phyloP scores from a whole-genome alignment of 2,888 invertebrate species.

The Dioctria rufipes region DNA sequence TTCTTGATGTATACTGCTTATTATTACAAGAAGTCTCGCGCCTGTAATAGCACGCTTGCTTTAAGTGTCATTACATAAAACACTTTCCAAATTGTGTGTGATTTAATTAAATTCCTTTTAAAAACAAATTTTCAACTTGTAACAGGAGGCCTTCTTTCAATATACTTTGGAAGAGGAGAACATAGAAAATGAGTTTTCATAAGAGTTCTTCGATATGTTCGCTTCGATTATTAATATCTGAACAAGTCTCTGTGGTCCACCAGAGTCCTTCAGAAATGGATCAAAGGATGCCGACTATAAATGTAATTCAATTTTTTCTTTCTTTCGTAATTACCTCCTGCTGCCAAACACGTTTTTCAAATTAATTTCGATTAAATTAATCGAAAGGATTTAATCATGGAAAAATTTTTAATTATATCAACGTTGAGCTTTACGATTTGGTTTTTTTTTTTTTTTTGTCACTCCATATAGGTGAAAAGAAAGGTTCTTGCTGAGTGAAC shows the following conservation, averaged over 20 bases:
- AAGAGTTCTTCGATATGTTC: conserved; percentile 2
- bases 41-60: no score
- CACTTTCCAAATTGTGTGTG: no score
- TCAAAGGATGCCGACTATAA: conserved; percentile 2
- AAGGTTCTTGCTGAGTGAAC: background rate
- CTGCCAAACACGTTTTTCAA: conserved; percentile 30
- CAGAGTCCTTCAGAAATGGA: background rate
- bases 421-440: no score
- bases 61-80: no score
- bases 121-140: no score
- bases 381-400: conserved; percentile 18
- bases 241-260: background rate
- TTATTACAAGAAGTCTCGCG: no score
- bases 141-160: no score
- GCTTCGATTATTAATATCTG: background rate
- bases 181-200: background rate
- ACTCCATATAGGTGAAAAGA: background rate
- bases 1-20: no score
- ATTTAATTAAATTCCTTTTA: no score
- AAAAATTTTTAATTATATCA: conserved; percentile 11
- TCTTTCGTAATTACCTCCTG: conserved; percentile 17
- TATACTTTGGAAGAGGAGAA: no score
- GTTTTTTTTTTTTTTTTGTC: background rate
- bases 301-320: background rate
- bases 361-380: conserved; percentile 12